Percentiles rank a stretch among this genome's conserved stretches.
These are phyloP conservation scores for Schizopygopsis pylzovi DNA, from an alignment of 2,797 vertebrate species.

Conservation along the genomic window DNA sequence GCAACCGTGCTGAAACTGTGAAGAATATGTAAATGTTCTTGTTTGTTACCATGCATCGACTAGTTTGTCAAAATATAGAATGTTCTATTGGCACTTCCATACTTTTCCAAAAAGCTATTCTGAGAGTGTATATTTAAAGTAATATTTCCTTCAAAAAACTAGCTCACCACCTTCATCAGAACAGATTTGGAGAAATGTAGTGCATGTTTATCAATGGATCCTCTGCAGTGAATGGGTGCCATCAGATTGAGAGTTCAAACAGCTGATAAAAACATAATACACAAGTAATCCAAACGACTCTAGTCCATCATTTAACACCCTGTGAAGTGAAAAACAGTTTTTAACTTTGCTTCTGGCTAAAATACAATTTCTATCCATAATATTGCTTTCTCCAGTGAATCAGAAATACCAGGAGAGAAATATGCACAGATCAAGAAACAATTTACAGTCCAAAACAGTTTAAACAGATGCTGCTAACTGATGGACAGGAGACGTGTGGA, in stretches of 20 bases:
- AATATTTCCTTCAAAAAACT: not conserved
- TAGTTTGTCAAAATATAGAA: constrained; percentile 13
- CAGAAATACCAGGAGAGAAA: not conserved
- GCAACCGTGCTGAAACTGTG: constrained; percentile 16
- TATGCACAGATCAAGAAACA: not conserved
- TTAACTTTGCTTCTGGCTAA: not conserved
- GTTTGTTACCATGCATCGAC: constrained; percentile 24
- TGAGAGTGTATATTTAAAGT: not conserved
- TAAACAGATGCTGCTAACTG: not conserved
- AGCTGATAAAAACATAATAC: not conserved
- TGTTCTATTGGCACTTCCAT: not conserved
- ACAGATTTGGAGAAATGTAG: not conserved
- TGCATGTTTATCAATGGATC: not conserved
- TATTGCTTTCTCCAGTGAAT: not conserved
- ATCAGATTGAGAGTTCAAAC: not conserved
- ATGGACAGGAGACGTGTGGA: not conserved
- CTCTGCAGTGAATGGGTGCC: not conserved
- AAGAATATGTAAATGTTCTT: not conserved
- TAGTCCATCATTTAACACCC: too few relatives aligned
- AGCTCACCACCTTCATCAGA: too few relatives aligned
- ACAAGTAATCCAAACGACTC: not conserved
- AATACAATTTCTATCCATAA: not conserved
- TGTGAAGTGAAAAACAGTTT: too few relatives aligned
- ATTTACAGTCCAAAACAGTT: not conserved
- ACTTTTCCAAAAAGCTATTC: not conserved